Evolutionary conservation across 2,888 invertebrate species (phyloP).

Genomic region (Watsonalla cultraria): DNA sequence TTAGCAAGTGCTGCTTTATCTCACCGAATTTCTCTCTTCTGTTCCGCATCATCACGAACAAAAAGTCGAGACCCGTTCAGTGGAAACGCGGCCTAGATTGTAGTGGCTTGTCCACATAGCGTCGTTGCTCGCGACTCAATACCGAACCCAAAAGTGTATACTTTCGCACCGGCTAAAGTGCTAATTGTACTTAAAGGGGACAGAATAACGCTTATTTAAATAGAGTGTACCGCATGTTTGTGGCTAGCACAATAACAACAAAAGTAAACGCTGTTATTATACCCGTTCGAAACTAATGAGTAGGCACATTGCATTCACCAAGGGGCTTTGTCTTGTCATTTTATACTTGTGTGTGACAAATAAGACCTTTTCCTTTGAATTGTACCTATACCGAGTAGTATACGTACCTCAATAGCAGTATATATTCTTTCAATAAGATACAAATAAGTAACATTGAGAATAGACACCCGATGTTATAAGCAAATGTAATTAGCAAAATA

Average conservation of each 20-base stretch:
- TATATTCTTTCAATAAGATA: no score
- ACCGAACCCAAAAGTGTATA: constrained; percentile 31
- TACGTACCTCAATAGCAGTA: no score
- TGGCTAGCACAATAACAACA: constrained; percentile 22
- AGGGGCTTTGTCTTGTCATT: background rate
- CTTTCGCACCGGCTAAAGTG: constrained; percentile 38
- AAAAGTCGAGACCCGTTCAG: constrained; percentile 71
- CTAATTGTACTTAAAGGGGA: constrained; percentile 41
- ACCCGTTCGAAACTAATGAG: constrained; percentile 2
- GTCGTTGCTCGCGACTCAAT: constrained; percentile 26
- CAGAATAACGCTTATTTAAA: constrained; percentile 34
- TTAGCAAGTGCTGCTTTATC: constrained; percentile 69
- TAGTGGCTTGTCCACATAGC: constrained; percentile 42
- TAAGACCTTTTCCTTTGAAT: no score
- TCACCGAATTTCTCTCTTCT: constrained; percentile 75
- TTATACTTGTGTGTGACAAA: no score
- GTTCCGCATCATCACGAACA: constrained; percentile 74
- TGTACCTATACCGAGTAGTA: background rate
- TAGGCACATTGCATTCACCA: background rate
- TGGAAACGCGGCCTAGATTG: constrained; percentile 69
- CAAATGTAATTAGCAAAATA: no score
- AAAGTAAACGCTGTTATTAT: constrained; percentile 13
- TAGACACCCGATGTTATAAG: no score
- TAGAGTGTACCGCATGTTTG: constrained; percentile 19
- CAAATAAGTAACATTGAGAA: no score